Percentiles rank a stretch among this genome's conserved stretches.
Evolutionary conservation across 2,888 invertebrate genomes (phyloP).

Genomic region (Thumatha senex): DNA sequence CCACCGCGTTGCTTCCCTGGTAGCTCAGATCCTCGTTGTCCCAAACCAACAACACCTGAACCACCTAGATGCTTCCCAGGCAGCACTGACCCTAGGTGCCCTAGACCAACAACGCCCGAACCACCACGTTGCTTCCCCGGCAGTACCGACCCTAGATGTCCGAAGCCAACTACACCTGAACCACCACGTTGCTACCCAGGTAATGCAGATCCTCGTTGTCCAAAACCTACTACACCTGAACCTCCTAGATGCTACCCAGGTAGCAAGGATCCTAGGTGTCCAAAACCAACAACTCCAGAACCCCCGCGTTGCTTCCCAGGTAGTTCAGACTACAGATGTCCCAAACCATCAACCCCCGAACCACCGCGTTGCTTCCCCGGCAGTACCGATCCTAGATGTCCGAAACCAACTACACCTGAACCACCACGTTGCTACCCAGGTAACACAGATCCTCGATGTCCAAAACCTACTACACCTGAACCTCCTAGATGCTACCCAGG

Average conservation of each 20-base stretch:
- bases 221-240: constrained; percentile 12
- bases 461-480: constrained; percentile 20
- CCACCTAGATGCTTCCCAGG: constrained; percentile 18
- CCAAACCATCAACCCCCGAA: constrained; percentile 31
- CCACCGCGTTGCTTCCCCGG: constrained; percentile 41
- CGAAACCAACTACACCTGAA: constrained; percentile 31
- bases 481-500: constrained; percentile 37
- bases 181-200: constrained; percentile 23
- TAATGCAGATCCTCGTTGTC: constrained; percentile 15
- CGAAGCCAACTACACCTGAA: constrained; percentile 21
- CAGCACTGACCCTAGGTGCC: constrained; percentile 47
- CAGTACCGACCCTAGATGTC: constrained; percentile 24
- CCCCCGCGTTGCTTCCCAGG: constrained; percentile 14
- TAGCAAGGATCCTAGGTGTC: constrained; percentile 8
- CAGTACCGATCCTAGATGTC: constrained; percentile 38
- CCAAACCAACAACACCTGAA: constrained; percentile 14
- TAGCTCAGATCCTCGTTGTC: constrained; percentile 11
- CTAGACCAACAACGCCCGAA: constrained; percentile 25
- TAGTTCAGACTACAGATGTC: constrained; percentile 24
- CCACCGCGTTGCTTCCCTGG: constrained; percentile 40
- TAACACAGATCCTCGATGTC: constrained; percentile 19
- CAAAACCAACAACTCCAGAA: constrained; percentile 12
- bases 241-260: constrained; percentile 14
- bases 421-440: constrained; percentile 32
- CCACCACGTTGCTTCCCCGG: constrained; percentile 26